Percentiles rank a stretch among this genome's conserved stretches.
phyloP scores from a whole-genome alignment of 2,797 vertebrate genomes.

The Platyrinchus mystaceus region DNA sequence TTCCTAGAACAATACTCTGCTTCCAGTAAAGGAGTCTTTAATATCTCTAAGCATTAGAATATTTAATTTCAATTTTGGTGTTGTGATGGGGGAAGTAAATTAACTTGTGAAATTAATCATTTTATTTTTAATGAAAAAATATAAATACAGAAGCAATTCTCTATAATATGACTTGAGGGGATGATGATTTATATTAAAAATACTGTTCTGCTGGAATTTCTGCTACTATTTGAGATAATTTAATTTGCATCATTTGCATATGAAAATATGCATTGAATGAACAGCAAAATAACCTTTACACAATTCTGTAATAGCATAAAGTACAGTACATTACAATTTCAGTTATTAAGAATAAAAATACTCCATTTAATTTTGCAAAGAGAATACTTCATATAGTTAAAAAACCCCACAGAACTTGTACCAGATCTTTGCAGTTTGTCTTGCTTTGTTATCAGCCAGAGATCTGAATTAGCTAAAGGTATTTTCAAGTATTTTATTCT shows the following conservation, averaged over 20 bases:
- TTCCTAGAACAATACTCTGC: conserved; percentile 66
- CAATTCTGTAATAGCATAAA: conserved; percentile 46
- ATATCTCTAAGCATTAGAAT: conserved; percentile 71
- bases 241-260: conserved; percentile 71
- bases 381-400: not conserved
- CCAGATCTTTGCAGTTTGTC: conserved; percentile 17
- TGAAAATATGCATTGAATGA: conserved; percentile 61
- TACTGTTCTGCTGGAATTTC: conserved; percentile 66
- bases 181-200: conserved; percentile 75
- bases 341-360: conserved; percentile 52
- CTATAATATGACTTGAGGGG: conserved; percentile 71
- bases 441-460: conserved; percentile 25
- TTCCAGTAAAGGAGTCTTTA: conserved; percentile 70
- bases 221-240: conserved; percentile 69
- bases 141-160: conserved; percentile 74
- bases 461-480: conserved; percentile 24
- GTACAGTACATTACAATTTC: conserved; percentile 31
- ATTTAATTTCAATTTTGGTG: conserved; percentile 76
- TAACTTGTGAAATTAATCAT: conserved; percentile 79
- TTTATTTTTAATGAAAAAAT: conserved; percentile 81
- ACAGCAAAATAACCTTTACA: conserved; percentile 59
- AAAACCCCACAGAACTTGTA: not conserved
- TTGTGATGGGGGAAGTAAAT: conserved; percentile 73
- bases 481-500: not conserved
- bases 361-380: conserved; percentile 20